Evolutionary conservation across 2,797 vertebrate genomes (phyloP), one percentile per base, ranked within the genome.

Genomic region (Aerospiza tachiro): DNA sequence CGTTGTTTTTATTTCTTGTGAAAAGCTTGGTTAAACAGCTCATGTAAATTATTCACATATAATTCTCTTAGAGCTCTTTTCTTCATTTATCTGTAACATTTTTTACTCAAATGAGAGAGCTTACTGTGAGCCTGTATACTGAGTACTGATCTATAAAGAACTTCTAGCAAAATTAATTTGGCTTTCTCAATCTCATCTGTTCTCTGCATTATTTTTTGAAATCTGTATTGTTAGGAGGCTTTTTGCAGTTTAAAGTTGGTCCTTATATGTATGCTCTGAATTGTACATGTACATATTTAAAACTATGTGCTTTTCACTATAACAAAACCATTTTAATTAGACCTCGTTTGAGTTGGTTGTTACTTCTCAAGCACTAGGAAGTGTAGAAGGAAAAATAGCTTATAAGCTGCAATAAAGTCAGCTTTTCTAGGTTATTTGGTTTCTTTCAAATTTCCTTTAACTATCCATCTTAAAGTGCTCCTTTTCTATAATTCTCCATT

Each of bases 41-140:
- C 40, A 53, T 71, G 58, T 65, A 93, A 97, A 95, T 97, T 96
- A 92, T 93, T 97, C 81, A 91, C 31, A 35, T 38, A 36, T 61
- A 70, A 86, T 92, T 96, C 84, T 22, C 79, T 94, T 75, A 53
- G 50, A 93, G 81, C 63, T 94, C 62, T 95, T 84, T 94, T 86
- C 20, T 72, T 91, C 53, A 80, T 90, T 91, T 93, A 75, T 89
- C 49, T 94, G 79, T 77, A 89, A 38, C 19, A 78, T 65, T 61
- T 86, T 89, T 36, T 77, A 49, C 40, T 95, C 45, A 62, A 81
- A 84, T 79, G 63, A 88, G 44, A 93, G 63, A 71, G 26, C n/a
- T 95, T 89, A 45, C 25, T 73, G 45, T 56, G 26, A 95, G 58
- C 42, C 20, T 86, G 29, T 83, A 26, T 45, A 72, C 67, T 71